These are phyloP conservation scores for Osmoderma eremita DNA, from an alignment of 2,888 invertebrate species.

Conservation along the genomic window DNA sequence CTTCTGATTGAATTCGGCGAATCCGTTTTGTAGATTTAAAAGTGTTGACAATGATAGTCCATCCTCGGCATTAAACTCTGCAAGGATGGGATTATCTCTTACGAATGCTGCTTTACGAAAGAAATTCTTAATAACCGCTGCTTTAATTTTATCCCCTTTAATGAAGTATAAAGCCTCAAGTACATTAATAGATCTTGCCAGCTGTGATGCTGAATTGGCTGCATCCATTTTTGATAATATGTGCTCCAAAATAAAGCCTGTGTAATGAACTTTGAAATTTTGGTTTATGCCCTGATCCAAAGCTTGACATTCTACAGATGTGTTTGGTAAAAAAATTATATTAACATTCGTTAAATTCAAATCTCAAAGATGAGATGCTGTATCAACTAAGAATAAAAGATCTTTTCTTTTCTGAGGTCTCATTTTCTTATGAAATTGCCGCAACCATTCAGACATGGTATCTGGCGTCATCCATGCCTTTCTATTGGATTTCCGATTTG, in stretches of 20 bases:
- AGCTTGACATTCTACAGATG: background rate
- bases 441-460: conserved; percentile 10
- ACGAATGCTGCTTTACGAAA: too few relatives aligned
- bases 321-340: background rate
- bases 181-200: too few relatives aligned
- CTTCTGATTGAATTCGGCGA: background rate
- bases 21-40: background rate
- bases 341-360: background rate
- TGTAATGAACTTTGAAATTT: too few relatives aligned
- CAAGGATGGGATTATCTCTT: background rate
- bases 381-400: conserved; percentile 7
- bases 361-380: background rate
- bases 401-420: background rate
- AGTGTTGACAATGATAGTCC: background rate
- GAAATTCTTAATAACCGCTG: too few relatives aligned
- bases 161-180: too few relatives aligned
- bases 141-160: too few relatives aligned
- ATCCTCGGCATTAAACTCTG: too few relatives aligned
- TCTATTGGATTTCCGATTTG: background rate
- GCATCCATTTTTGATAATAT: too few relatives aligned
- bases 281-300: too few relatives aligned
- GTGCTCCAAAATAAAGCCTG: too few relatives aligned
- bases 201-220: too few relatives aligned
- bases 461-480: conserved; percentile 5
- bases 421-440: conserved; percentile 2